These are phyloP conservation scores for Perca fluviatilis DNA, from an alignment of 2,113 vertebrate genomes.

Conservation along the genomic window DNA sequence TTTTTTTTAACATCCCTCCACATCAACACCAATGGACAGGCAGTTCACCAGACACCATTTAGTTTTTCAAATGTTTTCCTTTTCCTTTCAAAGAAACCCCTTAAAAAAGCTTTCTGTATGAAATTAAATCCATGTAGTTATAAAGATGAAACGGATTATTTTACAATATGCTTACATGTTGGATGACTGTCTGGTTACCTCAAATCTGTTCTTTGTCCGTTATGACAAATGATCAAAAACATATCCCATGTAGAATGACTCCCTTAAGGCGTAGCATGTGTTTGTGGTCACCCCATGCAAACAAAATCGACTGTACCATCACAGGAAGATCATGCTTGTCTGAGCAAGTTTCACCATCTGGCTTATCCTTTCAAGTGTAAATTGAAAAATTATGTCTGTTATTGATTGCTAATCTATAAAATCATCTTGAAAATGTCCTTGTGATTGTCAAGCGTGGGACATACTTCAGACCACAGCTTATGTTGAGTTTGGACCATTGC, in stretches of 20 bases:
- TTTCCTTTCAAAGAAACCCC: constrained; percentile 8
- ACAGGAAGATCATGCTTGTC: constrained; percentile 46
- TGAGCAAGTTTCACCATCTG: constrained; percentile 56
- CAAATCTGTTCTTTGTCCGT: constrained; percentile 51
- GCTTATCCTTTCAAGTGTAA: constrained; percentile 66
- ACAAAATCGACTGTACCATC: constrained; percentile 36
- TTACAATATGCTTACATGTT: constrained; percentile 41
- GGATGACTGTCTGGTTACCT: constrained; percentile 35
- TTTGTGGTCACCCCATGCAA: constrained; percentile 69
- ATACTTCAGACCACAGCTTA: constrained; percentile 54
- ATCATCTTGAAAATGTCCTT: constrained; percentile 58
- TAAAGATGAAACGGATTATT: constrained; percentile 57
- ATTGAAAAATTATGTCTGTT: constrained; percentile 60
- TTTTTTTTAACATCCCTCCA: not conserved
- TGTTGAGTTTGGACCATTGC: constrained; percentile 37
- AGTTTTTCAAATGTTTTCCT: constrained; percentile 29
- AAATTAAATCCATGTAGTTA: constrained; percentile 27
- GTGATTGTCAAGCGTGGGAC: constrained; percentile 41
- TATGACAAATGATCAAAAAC: constrained; percentile 69
- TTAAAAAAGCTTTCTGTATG: constrained; percentile 5
- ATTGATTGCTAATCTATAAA: constrained; percentile 71
- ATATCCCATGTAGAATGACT: constrained; percentile 31
- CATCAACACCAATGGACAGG: constrained; percentile 4
- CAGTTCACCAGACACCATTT: constrained; percentile 23
- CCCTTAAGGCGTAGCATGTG: constrained; percentile 71